Evolutionary conservation across 2,888 invertebrate genomes (phyloP), one percentile per base, ranked within the genome.

Genomic region (Melinaea menophilus): DNA sequence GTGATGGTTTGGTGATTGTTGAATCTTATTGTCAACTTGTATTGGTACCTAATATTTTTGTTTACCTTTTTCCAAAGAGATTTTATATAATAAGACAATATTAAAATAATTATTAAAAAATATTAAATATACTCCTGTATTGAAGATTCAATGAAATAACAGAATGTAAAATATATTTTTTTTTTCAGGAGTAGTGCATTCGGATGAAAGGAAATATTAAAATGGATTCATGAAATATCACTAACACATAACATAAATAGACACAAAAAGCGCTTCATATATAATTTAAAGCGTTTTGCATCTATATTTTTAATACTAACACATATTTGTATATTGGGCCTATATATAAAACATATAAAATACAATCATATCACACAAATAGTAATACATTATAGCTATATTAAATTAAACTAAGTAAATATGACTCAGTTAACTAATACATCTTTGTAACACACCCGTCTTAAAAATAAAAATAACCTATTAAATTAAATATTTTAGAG

Each of bases 21-120:
- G 63, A 59, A 45, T 57, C 59, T 63, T 63, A 63, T 63, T 63
- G 63, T 63, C 59, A 56, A 63, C 63, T 37, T 5, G 37, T 5
- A 37, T 37, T 37, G 37, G 37, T 37, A 37, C 1, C 37, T 37
- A 37, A 5, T 37, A 5, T 2, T 2, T 37, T 37, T 37, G 4
- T 37, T 37, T 37, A 37, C 37, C 37, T 37, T 37, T 37, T 37
- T 37, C 2, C 2, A 37, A 37, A 37, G 37, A 37, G 37, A 7
- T 37, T 37, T 2, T 2, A 37, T 37, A 37, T 37, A 37, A 37
- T 37, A 2, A 37, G 1, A 37, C 7, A 5, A 37, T 37, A 37
- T 37, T 22, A 22, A 22, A 22, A 22, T 22, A 22, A 22, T 22
- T 22, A 22, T 22, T 22, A 22, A 22, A 46, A n/a, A 46, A 46